These are phyloP conservation scores for Heliconius ismenius DNA, from an alignment of 2,888 invertebrate species.

Conservation along the genomic window DNA sequence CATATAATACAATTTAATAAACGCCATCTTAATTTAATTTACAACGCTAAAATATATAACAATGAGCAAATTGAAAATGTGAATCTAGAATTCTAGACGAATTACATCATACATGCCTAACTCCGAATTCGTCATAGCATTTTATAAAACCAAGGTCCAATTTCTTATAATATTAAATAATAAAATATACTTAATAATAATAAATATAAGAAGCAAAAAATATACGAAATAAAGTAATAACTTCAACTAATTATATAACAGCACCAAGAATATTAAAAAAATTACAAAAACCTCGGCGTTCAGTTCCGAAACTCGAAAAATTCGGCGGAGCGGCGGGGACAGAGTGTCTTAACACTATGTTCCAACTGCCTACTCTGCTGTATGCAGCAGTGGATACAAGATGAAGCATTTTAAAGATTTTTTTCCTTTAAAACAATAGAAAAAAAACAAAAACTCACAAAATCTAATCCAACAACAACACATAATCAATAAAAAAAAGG, in stretches of 20 bases:
- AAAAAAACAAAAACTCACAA: no score
- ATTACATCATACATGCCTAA: slow-evolving; percentile 2
- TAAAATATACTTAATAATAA: not conserved
- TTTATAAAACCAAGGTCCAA: not conserved
- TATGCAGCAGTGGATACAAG: no score
- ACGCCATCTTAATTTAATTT: not conserved
- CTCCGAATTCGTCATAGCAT: not conserved
- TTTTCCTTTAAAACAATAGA: no score
- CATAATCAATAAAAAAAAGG: not conserved
- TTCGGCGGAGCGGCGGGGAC: no score
- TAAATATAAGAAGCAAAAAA: not conserved
- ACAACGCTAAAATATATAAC: not conserved
- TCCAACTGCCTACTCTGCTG: no score
- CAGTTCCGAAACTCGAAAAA: no score
- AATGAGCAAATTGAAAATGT: not conserved
- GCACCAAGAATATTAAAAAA: no score
- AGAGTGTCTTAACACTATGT: no score
- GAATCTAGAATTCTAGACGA: slow-evolving; percentile 1
- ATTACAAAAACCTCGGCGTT: no score
- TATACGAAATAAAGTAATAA: not conserved
- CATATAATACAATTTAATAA: not conserved
- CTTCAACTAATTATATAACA: not conserved
- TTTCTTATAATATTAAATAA: not conserved
- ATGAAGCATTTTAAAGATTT: no score
- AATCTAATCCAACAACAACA: not conserved